phyloP scores from a whole-genome alignment of 1,140 invertebrate species.

The Drosophila setifemur region DNA sequence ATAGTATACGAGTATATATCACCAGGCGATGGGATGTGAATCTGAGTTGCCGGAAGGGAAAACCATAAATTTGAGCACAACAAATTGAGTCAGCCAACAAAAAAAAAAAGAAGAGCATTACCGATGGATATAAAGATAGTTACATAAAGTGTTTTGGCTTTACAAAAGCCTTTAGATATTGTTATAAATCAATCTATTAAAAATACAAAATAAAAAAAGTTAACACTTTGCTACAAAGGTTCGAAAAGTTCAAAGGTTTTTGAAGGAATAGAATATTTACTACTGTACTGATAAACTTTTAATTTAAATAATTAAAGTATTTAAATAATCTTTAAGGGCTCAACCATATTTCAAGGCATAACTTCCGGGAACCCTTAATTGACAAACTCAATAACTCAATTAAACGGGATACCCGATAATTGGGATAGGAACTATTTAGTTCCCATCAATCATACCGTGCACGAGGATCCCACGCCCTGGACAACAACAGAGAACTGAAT shows the following conservation, averaged over 20 bases:
- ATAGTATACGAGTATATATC: neutral
- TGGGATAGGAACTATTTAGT: neutral
- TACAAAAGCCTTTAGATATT: too few species aligned
- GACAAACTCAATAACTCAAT: neutral
- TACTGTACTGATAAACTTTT: too few species aligned
- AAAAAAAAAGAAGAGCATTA: too few species aligned
- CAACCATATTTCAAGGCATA: neutral
- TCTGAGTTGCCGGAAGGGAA: neutral
- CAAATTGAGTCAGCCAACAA: conserved; percentile 1
- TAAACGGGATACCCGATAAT: neutral
- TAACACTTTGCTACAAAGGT: neutral
- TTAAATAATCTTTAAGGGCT: neutral
- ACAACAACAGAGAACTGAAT: conserved; percentile 87
- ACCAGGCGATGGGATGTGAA: neutral
- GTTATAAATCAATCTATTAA: too few species aligned
- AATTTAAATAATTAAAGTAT: neutral
- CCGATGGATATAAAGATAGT: too few species aligned
- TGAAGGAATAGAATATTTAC: too few species aligned
- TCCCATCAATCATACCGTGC: conserved; percentile 76
- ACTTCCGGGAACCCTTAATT: neutral
- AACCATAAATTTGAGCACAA: conserved; percentile 20
- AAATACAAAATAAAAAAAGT: too few species aligned
- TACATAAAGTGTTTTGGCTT: too few species aligned
- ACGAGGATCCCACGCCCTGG: conserved; percentile 83
- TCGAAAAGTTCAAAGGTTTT: neutral